phyloP scores from a whole-genome alignment of 2,113 vertebrate genomes.

The Varanus komodoensis region DNA sequence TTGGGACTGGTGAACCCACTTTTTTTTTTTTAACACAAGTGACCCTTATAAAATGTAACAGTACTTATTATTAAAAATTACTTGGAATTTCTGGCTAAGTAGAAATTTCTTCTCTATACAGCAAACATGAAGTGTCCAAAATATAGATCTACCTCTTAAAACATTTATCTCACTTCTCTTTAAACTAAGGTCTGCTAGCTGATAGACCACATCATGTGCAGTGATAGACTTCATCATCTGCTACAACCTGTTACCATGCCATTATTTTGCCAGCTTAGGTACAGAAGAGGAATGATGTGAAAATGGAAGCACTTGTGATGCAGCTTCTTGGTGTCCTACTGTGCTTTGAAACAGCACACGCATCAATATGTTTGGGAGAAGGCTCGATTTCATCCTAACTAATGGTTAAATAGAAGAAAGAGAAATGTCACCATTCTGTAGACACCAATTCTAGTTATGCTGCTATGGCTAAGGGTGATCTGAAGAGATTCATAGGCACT shows the following conservation, averaged over 20 bases:
- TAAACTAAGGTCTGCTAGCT: not conserved
- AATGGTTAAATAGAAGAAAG: too few relatives aligned
- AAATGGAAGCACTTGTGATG: not conserved
- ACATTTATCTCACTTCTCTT: not conserved
- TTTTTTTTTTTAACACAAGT: not conserved
- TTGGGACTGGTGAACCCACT: not conserved
- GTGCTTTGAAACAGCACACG: not conserved
- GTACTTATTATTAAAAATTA: not conserved
- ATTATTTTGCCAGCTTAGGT: not conserved
- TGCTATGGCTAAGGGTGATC: not conserved
- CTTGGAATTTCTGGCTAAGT: not conserved
- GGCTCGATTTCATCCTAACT: not conserved
- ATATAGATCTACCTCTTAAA: not conserved
- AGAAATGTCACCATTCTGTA: not conserved
- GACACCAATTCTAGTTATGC: not conserved
- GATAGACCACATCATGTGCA: not conserved
- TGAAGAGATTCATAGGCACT: not conserved
- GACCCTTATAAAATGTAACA: not conserved
- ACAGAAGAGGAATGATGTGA: not conserved
- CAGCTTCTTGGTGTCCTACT: not conserved
- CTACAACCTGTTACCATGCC: not conserved
- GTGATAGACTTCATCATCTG: not conserved
- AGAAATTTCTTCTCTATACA: not conserved
- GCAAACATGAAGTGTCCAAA: not conserved
- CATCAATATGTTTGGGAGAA: not conserved